Base-by-base conservation (phyloP, 2,888 invertebrate species). In the Alviniconcha strummeri region DNA sequence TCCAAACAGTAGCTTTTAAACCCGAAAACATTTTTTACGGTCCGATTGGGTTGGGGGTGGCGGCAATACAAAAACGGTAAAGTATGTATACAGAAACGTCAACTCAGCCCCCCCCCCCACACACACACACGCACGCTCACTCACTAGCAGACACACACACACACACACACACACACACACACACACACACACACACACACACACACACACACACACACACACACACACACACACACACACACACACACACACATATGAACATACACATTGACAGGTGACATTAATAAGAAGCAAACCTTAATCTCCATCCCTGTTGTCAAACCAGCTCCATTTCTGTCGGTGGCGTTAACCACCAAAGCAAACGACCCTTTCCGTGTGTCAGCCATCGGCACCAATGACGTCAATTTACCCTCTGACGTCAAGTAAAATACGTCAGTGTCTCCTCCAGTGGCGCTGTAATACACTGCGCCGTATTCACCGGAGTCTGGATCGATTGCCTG, bases 401-500 rank as follows among this genome's bases (percentile, higher is more conserved):
- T 81, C 56, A 86, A 80, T 19, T 19, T 60, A 5, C 86, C 80
- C 6, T 84, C 81, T 0, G 86, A 83, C 13, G 64, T 84, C 56
- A 80, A 78, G 60, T 69, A 55, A 77, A 87, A 86, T 17, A 64
- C 82, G 54, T 55, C 67, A 17, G 57, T 85, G 76, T 85, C 83
- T 5, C 84, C 85, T 36, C 19, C 55, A 19, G 84, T 71, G 5
- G 82, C 72, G 11, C n/a, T 19, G 76, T 88, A 89, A 7, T 52
- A 57, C n/a, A 89, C 52, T 0, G 64, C 60, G 60, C 85, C 88
- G 83, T 88, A 87, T 9, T 57, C 17, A 9, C 87, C 88, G n/a
- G 69, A 82, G 81, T 90, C 90, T 0, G 75, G 77, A 82, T 90
- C 90, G 36, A 74, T 81, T 4, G 89, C 90, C 83, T 85, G 81